Percentiles rank a stretch among this genome's conserved stretches.
These are phyloP conservation scores for Galeopsomyia nigrocyanea DNA, from an alignment of 2,888 invertebrate genomes.

Conservation along the genomic window DNA sequence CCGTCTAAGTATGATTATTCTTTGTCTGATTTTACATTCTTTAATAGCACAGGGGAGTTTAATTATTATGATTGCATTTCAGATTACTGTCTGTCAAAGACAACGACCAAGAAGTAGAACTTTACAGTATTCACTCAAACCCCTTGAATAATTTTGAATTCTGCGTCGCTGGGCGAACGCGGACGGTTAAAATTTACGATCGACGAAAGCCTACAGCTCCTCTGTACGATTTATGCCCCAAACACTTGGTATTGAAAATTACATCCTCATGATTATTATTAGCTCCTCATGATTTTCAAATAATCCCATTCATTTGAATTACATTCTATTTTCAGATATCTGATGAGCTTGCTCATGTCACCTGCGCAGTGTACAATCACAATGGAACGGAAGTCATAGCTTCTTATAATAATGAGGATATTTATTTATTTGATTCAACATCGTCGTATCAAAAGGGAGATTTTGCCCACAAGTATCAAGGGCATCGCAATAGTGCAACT, in stretches of 20 bases:
- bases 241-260: conserved; percentile 67
- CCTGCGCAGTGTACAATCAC: conserved; percentile 92
- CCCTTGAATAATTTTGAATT: conserved; percentile 84
- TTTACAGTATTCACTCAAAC: conserved; percentile 91
- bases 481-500: conserved; percentile 71
- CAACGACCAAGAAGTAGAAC: conserved; percentile 76
- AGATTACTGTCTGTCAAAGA: conserved; percentile 74
- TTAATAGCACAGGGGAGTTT: neutral
- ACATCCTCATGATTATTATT: conserved; percentile 1
- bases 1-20: conserved; percentile 72
- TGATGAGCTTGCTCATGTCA: conserved; percentile 76
- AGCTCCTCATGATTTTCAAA: conserved; percentile 3
- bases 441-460: conserved; percentile 69
- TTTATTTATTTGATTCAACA: conserved; percentile 86
- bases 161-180: conserved; percentile 87
- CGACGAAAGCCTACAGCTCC: conserved; percentile 73
- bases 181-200: conserved; percentile 83
- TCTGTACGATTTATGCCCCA: conserved; percentile 77
- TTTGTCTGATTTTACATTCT: conserved; percentile 20
- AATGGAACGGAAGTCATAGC: conserved; percentile 92
- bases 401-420: conserved; percentile 94
- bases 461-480: conserved; percentile 73
- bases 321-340: conserved; percentile 49
- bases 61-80: conserved; percentile 36
- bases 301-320: conserved; percentile 14